Conservation (phyloP, 2,113 vertebrate species). For the Excalfactoria chinensis region DNA sequence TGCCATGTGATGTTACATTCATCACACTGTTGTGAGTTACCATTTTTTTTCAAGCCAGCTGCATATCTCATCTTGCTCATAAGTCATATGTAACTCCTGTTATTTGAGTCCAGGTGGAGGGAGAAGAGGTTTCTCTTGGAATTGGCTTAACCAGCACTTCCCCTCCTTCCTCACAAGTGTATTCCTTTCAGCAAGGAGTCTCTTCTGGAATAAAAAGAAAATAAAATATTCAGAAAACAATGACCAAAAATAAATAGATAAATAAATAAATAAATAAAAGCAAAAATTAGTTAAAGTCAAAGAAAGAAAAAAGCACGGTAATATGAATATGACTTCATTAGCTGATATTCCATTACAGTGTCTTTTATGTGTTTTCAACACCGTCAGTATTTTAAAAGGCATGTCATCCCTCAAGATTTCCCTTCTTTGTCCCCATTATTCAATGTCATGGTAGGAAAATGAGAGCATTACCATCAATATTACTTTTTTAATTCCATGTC, state of each 20-base stretch:
- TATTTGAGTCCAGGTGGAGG: neutral
- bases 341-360: neutral
- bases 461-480: slow-evolving; percentile 63
- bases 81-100: neutral
- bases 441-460: slow-evolving; percentile 57
- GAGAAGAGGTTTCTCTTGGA: neutral
- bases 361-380: slow-evolving; percentile 30
- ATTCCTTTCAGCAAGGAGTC: neutral
- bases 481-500: slow-evolving; percentile 78
- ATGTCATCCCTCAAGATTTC: slow-evolving; percentile 67
- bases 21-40: neutral
- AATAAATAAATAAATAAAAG: no score
- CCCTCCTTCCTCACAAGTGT: neutral
- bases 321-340: neutral
- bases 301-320: neutral
- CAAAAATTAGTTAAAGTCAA: neutral
- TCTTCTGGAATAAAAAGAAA: neutral
- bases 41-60: neutral
- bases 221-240: neutral
- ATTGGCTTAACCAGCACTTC: neutral
- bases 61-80: neutral
- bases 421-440: slow-evolving; percentile 73
- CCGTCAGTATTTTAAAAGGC: slow-evolving; percentile 72
- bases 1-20: neutral
- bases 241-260: no score